Base-by-base conservation (phyloP, 2,797 vertebrate genomes). In the Eremophila alpestris region DNA sequence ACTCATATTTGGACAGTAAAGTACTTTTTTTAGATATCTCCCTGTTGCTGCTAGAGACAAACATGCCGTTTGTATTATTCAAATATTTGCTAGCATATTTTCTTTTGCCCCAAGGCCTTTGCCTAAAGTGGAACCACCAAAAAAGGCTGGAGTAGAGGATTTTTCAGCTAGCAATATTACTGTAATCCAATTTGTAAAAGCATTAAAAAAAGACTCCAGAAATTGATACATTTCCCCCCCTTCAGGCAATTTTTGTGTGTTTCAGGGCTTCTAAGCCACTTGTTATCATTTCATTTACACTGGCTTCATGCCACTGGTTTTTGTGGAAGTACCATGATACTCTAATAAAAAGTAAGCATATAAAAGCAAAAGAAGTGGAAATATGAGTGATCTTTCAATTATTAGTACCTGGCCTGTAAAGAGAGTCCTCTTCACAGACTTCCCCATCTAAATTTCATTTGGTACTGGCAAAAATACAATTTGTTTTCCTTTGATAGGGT, bases 141-240 rank as follows among this genome's bases (percentile, higher is more conserved):
- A 87, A 91, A 83, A 83, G 43, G 27, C 43, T 64, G 18, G 12
- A 74, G 16, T 29, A 48, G 7, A 8, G 13, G 11, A 78, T 87
- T 87, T 80, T 89, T 76, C 48, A 82, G 46, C 21, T 60, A 29
- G 76, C 60, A 87, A 63, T 80, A 56, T 29, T 78, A 41, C 52
- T 75, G 55, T 90, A 94, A 94, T 91, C 62, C 85, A 78, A 52
- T 94, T 93, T 94, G 30, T 90, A 88, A 83, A 86, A 88, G 83
- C 0, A 0, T 69, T 94, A 73, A 91, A 94, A 91, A 56, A 91
- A 88, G 58, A 29, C n/a, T 86, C 60, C 59, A 78, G 69, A 93
- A 94, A 91, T 30, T 86, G 62, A 94, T 88, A 41, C 65, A 79
- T 83, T 91, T 78, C 4, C 2, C 1, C 1, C 9, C 7, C 83